Evolutionary conservation across 2,888 invertebrate genomes (phyloP).

Genomic region (Zele albiditarsus): DNA sequence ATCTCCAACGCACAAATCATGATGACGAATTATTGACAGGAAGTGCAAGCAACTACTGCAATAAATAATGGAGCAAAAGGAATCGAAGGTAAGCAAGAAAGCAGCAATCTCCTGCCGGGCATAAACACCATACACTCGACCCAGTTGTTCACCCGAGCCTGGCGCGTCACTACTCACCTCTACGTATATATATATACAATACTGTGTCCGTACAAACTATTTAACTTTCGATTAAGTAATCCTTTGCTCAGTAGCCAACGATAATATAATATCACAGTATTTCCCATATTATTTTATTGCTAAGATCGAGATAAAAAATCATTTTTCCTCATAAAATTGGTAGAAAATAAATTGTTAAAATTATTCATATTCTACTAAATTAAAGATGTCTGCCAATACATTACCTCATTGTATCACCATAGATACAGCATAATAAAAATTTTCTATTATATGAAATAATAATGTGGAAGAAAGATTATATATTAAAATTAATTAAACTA

Average conservation of each 20-base stretch:
- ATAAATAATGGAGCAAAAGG: conserved; percentile 46
- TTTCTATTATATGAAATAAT: too few species aligned
- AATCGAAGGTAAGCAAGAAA: conserved; percentile 49
- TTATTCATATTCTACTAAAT: too few species aligned
- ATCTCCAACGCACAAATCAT: too few species aligned
- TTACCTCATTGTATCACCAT: too few species aligned
- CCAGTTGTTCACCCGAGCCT: conserved; percentile 65
- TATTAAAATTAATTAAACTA: too few species aligned
- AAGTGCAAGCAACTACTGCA: conserved; percentile 28
- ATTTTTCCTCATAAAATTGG: neutral
- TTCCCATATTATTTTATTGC: neutral
- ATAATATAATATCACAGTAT: conserved; percentile 52
- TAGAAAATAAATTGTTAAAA: too few species aligned
- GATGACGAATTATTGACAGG: conserved; percentile 20
- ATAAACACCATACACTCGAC: conserved; percentile 57
- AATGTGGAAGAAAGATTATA: too few species aligned
- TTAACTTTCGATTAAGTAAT: conserved; percentile 67
- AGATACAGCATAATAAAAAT: too few species aligned
- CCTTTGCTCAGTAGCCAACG: conserved; percentile 49
- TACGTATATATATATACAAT: neutral
- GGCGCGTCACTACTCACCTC: conserved; percentile 42
- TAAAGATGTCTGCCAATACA: too few species aligned
- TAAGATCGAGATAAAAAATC: neutral
- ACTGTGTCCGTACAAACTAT: conserved; percentile 52
- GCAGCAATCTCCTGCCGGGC: conserved; percentile 51